Percentiles rank a stretch among this genome's conserved stretches.
Conservation (phyloP, 2,888 invertebrate genomes). For the Pyrrhosoma nymphula region DNA sequence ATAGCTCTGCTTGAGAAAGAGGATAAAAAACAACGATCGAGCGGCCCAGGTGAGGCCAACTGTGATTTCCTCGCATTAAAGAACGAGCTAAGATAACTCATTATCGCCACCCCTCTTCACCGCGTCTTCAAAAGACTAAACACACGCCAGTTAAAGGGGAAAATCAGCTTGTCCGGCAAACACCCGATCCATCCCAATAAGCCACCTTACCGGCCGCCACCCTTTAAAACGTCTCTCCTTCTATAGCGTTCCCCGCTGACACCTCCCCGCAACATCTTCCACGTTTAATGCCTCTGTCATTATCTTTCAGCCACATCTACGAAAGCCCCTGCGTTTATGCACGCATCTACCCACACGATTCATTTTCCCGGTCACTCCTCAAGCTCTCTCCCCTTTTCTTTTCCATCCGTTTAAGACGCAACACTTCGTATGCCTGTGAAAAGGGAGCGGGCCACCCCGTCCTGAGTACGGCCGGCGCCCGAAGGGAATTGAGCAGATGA, state of each 20-base stretch:
- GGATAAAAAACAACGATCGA: neutral
- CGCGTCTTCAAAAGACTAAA: neutral
- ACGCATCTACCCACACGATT: neutral
- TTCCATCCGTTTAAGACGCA: neutral
- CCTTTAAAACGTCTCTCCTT: neutral
- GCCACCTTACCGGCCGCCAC: neutral
- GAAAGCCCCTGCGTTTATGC: neutral
- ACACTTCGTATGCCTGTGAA: neutral
- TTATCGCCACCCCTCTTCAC: constrained; percentile 17
- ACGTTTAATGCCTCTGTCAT: neutral
- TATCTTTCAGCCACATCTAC: neutral
- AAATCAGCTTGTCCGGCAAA: constrained; percentile 4
- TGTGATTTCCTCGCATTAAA: constrained; percentile 42
- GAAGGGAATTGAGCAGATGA: neutral
- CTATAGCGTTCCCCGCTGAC: neutral
- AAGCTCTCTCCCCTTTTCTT: neutral
- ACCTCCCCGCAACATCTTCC: constrained; percentile 12
- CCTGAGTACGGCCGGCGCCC: neutral
- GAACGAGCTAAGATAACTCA: constrained; percentile 39
- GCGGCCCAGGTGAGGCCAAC: constrained; percentile 16
- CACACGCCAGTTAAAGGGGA: neutral
- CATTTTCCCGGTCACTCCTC: neutral
- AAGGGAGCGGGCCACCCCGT: too few relatives aligned
- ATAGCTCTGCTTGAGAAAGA: neutral
- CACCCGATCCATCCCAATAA: constrained; percentile 54